Conservation (phyloP, 2,113 vertebrate species). For the Ictalurus punctatus region DNA sequence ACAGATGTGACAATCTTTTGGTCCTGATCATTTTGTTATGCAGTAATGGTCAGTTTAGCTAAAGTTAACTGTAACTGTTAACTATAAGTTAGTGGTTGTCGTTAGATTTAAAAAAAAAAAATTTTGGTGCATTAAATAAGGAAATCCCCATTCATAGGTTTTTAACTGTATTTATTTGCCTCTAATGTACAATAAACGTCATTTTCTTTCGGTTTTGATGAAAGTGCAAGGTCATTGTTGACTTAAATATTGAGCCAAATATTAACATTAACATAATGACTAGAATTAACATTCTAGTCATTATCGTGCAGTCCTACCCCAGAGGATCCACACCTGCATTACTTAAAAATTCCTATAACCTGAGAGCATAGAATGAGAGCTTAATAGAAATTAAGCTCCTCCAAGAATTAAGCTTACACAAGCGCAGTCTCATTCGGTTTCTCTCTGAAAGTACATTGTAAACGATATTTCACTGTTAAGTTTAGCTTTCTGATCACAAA, state of each 20-base stretch:
- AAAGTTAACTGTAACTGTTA: neutral
- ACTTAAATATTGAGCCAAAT: neutral
- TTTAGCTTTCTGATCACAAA: neutral
- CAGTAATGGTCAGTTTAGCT: neutral
- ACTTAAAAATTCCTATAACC: neutral
- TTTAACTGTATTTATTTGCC: neutral
- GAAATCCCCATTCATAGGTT: neutral
- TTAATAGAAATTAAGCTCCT: neutral
- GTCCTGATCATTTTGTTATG: no score
- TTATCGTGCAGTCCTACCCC: neutral
- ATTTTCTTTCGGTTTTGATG: no score
- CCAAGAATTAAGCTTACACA: neutral
- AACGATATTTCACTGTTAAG: neutral
- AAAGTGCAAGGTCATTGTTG: neutral
- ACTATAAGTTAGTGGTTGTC: no score
- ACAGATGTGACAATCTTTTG: neutral
- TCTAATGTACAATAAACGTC: neutral
- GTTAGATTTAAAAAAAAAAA: no score
- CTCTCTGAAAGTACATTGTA: neutral
- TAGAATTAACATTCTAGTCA: neutral
- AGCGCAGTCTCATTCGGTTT: conserved; percentile 7
- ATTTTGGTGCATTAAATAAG: neutral
- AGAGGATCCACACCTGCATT: neutral
- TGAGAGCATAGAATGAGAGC: neutral
- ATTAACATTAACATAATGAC: no score